Percentiles rank a stretch among this genome's conserved stretches.
These are phyloP conservation scores for Eudemis profundana DNA, from an alignment of 2,888 invertebrate species.

Conservation along the genomic window DNA sequence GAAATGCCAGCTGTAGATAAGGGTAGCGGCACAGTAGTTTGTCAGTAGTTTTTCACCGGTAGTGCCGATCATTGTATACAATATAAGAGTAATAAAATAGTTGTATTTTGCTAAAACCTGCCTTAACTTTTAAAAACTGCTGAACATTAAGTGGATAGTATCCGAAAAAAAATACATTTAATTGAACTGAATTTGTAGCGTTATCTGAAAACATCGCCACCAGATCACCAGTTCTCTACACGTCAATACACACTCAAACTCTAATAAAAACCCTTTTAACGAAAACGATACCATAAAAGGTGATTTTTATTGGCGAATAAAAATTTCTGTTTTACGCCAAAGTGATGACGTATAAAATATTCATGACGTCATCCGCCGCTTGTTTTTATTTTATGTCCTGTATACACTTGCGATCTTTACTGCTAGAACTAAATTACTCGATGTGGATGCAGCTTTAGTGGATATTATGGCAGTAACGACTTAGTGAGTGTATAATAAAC, in stretches of 20 bases:
- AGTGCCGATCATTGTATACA: no score
- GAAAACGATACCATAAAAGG: slow-evolving; percentile 46
- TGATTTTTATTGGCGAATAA: slow-evolving; percentile 49
- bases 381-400: slow-evolving; percentile 28
- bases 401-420: slow-evolving; percentile 28
- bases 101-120: no score
- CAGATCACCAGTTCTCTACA: neutral
- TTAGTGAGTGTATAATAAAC: neutral
- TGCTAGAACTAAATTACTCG: slow-evolving; percentile 22
- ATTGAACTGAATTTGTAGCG: neutral
- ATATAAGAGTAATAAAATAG: no score
- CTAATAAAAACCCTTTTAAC: slow-evolving; percentile 35
- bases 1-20: no score
- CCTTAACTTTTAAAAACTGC: no score
- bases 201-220: neutral
- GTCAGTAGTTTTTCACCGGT: no score
- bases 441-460: slow-evolving; percentile 23
- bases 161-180: neutral
- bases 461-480: slow-evolving; percentile 5
- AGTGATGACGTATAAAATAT: slow-evolving; percentile 45
- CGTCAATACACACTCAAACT: slow-evolving; percentile 24
- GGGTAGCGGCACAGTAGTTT: no score
- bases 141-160: no score
- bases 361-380: slow-evolving; percentile 38
- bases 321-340: slow-evolving; percentile 45